phyloP scores from a whole-genome alignment of 23 tunicate genomes.

The Trididemnum miniatum region DNA sequence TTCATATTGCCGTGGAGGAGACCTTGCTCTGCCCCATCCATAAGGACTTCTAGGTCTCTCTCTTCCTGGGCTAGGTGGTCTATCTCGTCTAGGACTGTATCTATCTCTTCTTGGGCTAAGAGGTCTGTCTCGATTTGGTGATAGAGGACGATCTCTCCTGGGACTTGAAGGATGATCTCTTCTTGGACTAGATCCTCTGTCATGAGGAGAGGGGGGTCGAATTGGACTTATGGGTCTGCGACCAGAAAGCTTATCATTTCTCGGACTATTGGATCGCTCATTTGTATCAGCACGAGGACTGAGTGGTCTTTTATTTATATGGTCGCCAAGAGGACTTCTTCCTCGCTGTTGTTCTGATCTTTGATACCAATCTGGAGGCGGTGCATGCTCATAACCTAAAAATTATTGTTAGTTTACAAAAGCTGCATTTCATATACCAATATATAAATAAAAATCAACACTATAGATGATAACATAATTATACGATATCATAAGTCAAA shows the following conservation, averaged over 20 bases:
- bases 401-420: not conserved
- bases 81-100: slow-evolving; percentile 65
- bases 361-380: slow-evolving; percentile 19
- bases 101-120: slow-evolving; percentile 42
- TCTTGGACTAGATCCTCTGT: not conserved
- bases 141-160: not conserved
- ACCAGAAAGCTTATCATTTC: not conserved
- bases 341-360: slow-evolving; percentile 1
- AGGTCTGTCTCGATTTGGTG: slow-evolving; percentile 11
- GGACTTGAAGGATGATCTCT: slow-evolving; percentile 4
- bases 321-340: slow-evolving; percentile 28
- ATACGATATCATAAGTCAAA: too few species aligned
- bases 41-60: slow-evolving; percentile 35
- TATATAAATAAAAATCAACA: too few species aligned
- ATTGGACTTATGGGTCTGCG: slow-evolving; percentile 24
- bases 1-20: slow-evolving; percentile 51
- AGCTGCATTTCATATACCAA: not conserved
- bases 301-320: not conserved
- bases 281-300: not conserved
- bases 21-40: slow-evolving; percentile 47
- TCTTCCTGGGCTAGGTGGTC: slow-evolving; percentile 65
- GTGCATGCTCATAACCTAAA: slow-evolving; percentile 25
- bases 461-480: too few species aligned
- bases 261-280: slow-evolving; percentile 3
- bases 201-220: not conserved